Base-by-base conservation (phyloP, 2,113 vertebrate species). In the Elephantulus edwardii region DNA sequence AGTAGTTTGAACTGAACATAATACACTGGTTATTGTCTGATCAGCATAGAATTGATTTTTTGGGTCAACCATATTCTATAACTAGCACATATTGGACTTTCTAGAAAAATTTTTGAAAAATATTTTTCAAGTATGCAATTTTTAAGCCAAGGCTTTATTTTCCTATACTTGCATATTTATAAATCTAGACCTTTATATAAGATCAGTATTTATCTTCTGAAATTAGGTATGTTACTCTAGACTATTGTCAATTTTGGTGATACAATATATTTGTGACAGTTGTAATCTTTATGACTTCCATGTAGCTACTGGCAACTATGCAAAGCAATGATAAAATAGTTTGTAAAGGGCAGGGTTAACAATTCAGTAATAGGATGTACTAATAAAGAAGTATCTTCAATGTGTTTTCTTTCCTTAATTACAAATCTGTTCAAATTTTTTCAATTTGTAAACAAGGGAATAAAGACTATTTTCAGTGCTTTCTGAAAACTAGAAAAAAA, bases 291-390 rank as follows among this genome's bases (percentile, higher is more conserved):
- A 76, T 90, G 77, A 70, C 44, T 52, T 50, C 30, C 62, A n/a
- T 20, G 46, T 77, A 77, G 40, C 58, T 82, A 90, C 82, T 70
- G 58, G n/a, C n/a, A n/a, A n/a, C 85, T 75, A 83, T 77, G 6
- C 44, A 77, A 58, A 8, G 52, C 62, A 30, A 44, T 77, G 35
- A 88, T 62, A 42, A 76, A 50, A 38, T 40, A 58, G 16, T 80
- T 17, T 84, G 42, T 19, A 52, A 35, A 33, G 44, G 12, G 28
- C 40, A 77, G 42, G 40, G 35, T 20, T 62, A 70, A 10, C 24
- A 11, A 68, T 52, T 38, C 12, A 87, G 33, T 17, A 56, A 11
- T 64, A 12, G 19, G 40, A 14, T 72, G 0, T 28, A 28, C 40
- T 72, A 28, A 22, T 74, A 66, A 42, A 54, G n/a, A 56, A 11